Percentiles rank a stretch among this genome's conserved stretches.
phyloP scores from a whole-genome alignment of 2,113 vertebrate genomes.

The Prunella himalayana region DNA sequence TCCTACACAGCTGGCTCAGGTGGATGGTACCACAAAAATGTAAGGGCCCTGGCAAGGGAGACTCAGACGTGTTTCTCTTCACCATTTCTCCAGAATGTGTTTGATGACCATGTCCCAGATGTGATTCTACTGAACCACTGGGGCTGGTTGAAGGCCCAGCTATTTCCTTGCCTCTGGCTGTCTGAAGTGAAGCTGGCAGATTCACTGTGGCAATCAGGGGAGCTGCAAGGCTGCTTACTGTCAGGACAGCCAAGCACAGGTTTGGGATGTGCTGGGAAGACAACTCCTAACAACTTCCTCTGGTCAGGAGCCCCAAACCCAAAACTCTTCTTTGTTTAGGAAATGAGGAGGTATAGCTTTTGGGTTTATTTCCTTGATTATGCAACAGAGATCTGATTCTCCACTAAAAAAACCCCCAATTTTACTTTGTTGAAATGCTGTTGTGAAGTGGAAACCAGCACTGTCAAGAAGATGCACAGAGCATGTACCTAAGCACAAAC shows the following conservation, averaged over 20 bases:
- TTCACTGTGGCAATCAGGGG: not conserved
- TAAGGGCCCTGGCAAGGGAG: not conserved
- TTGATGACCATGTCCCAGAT: not conserved
- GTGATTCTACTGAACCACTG: not conserved
- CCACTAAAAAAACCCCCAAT: not conserved
- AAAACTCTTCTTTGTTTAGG: not conserved
- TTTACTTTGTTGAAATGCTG: not conserved
- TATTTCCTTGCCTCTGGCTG: not conserved
- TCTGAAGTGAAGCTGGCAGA: not conserved
- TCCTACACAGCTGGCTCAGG: not conserved
- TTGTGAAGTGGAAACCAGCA: not conserved
- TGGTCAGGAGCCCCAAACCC: not conserved
- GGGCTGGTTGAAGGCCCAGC: not conserved
- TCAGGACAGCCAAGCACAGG: not conserved
- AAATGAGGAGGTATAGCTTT: not conserved
- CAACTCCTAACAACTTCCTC: not conserved
- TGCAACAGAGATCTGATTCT: not conserved
- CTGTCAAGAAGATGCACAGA: not conserved
- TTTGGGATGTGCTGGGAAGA: not conserved
- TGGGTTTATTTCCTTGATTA: not conserved
- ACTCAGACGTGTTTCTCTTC: not conserved
- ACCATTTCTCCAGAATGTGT: not conserved
- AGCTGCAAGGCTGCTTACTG: accelerated
- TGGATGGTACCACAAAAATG: accelerated
- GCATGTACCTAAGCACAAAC: not conserved